These are phyloP conservation scores for Cygnus olor DNA, from an alignment of 2,797 vertebrate genomes.

Conservation along the genomic window DNA sequence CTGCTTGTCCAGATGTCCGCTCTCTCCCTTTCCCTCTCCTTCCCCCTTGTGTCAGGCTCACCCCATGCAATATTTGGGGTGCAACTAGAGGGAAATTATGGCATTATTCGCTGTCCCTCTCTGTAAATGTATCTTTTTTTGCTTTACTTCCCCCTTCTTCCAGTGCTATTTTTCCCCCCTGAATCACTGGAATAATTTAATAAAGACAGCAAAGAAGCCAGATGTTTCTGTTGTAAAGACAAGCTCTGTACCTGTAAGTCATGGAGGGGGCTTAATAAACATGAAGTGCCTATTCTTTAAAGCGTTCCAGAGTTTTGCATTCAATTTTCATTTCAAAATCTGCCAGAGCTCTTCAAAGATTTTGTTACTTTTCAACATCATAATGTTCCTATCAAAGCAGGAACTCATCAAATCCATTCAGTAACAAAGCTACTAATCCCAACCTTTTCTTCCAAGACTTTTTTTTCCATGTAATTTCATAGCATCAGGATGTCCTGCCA, in stretches of 20 bases:
- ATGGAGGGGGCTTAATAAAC: slow-evolving; percentile 55
- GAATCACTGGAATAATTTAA: slow-evolving; percentile 65
- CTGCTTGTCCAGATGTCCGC: slow-evolving; percentile 40
- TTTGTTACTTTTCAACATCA: slow-evolving; percentile 65
- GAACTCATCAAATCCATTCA: slow-evolving; percentile 58
- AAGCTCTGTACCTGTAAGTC: slow-evolving; percentile 62
- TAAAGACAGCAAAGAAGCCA: slow-evolving; percentile 63
- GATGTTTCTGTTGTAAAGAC: slow-evolving; percentile 68
- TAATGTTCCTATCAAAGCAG: slow-evolving; percentile 65
- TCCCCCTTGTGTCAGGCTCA: neutral
- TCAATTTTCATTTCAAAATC: slow-evolving; percentile 9
- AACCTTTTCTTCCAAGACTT: slow-evolving; percentile 43
- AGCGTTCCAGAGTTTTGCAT: slow-evolving; percentile 47
- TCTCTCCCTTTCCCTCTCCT: neutral
- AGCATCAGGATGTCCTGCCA: slow-evolving; percentile 70
- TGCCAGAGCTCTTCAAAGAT: slow-evolving; percentile 50
- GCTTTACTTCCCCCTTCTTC: neutral
- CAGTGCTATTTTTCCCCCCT: neutral
- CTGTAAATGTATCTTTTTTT: slow-evolving; percentile 37
- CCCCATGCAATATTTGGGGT: slow-evolving; percentile 11
- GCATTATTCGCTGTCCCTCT: slow-evolving; percentile 28
- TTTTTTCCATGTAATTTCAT: slow-evolving; percentile 63
- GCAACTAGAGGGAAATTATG: slow-evolving; percentile 18
- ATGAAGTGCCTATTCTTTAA: slow-evolving; percentile 53
- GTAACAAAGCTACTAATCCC: slow-evolving; percentile 64